A percentile compares a stretch with the other conserved stretches of the same genome.
Evolutionary conservation across 2,888 invertebrate species (phyloP).

Genomic region (Onthophagus sagittarius): DNA sequence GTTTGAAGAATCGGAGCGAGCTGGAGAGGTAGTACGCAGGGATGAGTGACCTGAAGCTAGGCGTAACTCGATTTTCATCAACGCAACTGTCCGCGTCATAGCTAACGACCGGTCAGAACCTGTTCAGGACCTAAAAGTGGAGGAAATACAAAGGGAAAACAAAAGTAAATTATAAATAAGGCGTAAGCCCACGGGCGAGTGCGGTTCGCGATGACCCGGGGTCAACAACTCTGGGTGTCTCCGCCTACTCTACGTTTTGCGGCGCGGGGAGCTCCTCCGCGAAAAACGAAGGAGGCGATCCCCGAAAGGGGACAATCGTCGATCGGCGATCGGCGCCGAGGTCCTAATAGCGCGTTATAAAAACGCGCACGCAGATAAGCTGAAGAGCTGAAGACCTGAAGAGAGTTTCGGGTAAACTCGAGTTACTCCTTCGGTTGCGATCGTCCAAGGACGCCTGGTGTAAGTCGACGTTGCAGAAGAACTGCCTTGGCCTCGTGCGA

Average conservation of each 20-base stretch:
- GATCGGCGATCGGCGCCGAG: slow-evolving; percentile 28
- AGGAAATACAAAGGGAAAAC: slow-evolving; percentile 37
- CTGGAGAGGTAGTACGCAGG: neutral
- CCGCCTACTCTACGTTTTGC: slow-evolving; percentile 48
- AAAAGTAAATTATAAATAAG: slow-evolving; percentile 42
- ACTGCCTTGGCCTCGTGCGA: slow-evolving; percentile 35
- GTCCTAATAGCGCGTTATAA: slow-evolving; percentile 1
- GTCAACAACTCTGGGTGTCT: slow-evolving; percentile 50
- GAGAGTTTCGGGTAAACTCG: slow-evolving; percentile 34
- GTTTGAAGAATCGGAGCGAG: neutral
- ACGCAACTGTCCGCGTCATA: slow-evolving; percentile 32
- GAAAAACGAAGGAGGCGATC: slow-evolving; percentile 19
- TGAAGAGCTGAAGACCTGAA: no score
- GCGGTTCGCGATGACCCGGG: slow-evolving; percentile 48
- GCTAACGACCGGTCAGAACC: slow-evolving; percentile 33
- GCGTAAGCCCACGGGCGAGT: slow-evolving; percentile 42
- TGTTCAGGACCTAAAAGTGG: slow-evolving; percentile 35
- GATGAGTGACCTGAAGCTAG: slow-evolving; percentile 8
- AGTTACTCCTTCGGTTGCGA: slow-evolving; percentile 40
- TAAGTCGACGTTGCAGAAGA: slow-evolving; percentile 32
- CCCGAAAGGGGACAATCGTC: slow-evolving; percentile 11
- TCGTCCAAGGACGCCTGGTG: slow-evolving; percentile 47
- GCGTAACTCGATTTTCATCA: slow-evolving; percentile 24
- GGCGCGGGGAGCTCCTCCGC: slow-evolving; percentile 30
- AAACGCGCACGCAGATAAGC: neutral